These are phyloP conservation scores for Drosophila anomalata DNA, from an alignment of 2,888 invertebrate genomes.

Conservation along the genomic window DNA sequence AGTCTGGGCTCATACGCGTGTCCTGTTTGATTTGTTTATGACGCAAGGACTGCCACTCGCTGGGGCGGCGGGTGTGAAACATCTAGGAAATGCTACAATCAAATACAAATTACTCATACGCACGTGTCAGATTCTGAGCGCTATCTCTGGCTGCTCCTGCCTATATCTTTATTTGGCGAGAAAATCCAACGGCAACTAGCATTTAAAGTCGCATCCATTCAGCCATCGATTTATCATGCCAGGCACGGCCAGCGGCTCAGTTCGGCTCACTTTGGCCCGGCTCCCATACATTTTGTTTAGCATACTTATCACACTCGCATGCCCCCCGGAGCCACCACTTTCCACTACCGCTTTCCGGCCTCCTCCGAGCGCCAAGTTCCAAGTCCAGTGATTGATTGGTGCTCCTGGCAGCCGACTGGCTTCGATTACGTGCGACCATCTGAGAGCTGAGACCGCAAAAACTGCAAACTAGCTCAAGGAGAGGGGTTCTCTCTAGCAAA, in stretches of 20 bases:
- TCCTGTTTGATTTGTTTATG: constrained; percentile 72
- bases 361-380: constrained; percentile 25
- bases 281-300: constrained; percentile 50
- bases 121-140: constrained; percentile 56
- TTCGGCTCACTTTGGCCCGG: constrained; percentile 19
- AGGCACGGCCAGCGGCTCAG: constrained; percentile 41
- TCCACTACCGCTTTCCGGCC: neutral
- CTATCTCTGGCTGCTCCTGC: neutral
- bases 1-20: constrained; percentile 49
- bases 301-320: constrained; percentile 40
- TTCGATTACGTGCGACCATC: constrained; percentile 52
- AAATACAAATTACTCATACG: constrained; percentile 73
- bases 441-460: constrained; percentile 45
- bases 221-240: constrained; percentile 47
- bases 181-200: constrained; percentile 34
- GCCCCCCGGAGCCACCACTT: neutral
- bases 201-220: constrained; percentile 51
- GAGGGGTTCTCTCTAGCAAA: neutral
- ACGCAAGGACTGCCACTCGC: constrained; percentile 46
- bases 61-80: constrained; percentile 13
- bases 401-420: constrained; percentile 45
- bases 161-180: constrained; percentile 24
- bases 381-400: constrained; percentile 62
- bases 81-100: constrained; percentile 55
- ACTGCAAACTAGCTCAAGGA: constrained; percentile 37